These are phyloP conservation scores for Busseola fusca DNA, from an alignment of 2,888 invertebrate genomes.

Conservation along the genomic window DNA sequence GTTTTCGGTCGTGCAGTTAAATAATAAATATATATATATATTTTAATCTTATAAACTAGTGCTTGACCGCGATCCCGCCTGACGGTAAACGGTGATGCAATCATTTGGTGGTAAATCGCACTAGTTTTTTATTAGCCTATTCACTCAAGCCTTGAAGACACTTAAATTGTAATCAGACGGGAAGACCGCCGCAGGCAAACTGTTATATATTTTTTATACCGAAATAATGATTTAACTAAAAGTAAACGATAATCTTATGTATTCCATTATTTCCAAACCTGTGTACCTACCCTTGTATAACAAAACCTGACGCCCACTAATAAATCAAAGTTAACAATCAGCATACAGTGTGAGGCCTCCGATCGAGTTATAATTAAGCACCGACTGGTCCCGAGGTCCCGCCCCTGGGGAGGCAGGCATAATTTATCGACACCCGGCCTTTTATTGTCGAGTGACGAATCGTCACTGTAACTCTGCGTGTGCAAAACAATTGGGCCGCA, in stretches of 20 bases:
- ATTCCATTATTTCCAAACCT: constrained; percentile 10
- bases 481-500: constrained; percentile 6
- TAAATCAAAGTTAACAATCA: constrained; percentile 49
- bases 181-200: no score
- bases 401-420: constrained; percentile 52
- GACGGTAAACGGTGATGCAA: no score
- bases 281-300: background rate
- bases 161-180: no score
- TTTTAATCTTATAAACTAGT: no score
- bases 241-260: background rate
- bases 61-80: no score
- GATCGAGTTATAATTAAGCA: background rate
- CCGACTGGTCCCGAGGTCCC: constrained; percentile 25
- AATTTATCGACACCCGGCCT: constrained; percentile 35
- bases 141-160: no score
- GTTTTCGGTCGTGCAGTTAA: background rate
- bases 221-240: background rate
- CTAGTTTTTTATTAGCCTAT: no score
- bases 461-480: background rate
- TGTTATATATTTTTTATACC: background rate
- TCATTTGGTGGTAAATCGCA: no score
- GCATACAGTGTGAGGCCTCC: background rate
- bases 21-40: background rate
- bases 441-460: constrained; percentile 3
- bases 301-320: constrained; percentile 36